Conservation (phyloP, 2,797 vertebrate species). For the Danio jaintianensis region DNA sequence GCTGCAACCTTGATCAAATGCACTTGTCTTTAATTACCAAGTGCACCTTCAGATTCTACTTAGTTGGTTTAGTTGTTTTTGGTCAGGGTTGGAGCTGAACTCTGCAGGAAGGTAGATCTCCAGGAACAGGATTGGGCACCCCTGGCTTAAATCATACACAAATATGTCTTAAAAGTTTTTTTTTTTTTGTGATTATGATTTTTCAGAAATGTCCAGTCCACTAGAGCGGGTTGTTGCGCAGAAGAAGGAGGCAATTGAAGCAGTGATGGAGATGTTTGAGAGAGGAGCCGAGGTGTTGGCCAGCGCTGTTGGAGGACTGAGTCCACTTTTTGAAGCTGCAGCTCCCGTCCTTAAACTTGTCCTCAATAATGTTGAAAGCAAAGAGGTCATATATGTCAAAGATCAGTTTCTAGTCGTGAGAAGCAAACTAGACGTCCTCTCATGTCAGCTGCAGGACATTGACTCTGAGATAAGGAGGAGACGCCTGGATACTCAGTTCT, state of each 20-base stretch:
- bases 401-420: slow-evolving; percentile 78
- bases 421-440: slow-evolving; percentile 77
- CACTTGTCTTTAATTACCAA: too few relatives aligned
- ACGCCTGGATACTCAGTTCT: slow-evolving; percentile 75
- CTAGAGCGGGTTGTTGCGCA: slow-evolving; percentile 77
- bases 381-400: slow-evolving; percentile 81
- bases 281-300: slow-evolving; percentile 79
- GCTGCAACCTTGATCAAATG: too few relatives aligned
- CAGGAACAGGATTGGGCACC: too few relatives aligned
- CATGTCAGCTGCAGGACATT: slow-evolving; percentile 77
- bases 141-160: background rate
- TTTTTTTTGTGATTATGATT: slow-evolving; percentile 2
- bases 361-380: slow-evolving; percentile 79
- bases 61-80: too few relatives aligned
- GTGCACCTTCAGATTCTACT: too few relatives aligned
- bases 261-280: slow-evolving; percentile 80
- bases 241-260: slow-evolving; percentile 82
- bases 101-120: too few relatives aligned
- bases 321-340: slow-evolving; percentile 79
- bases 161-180: background rate
- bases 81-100: too few relatives aligned
- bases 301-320: slow-evolving; percentile 77
- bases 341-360: slow-evolving; percentile 78
- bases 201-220: slow-evolving; percentile 72
- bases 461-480: slow-evolving; percentile 78